Base-by-base conservation (phyloP, 2,797 vertebrate genomes). In the Propithecus perrieri region DNA sequence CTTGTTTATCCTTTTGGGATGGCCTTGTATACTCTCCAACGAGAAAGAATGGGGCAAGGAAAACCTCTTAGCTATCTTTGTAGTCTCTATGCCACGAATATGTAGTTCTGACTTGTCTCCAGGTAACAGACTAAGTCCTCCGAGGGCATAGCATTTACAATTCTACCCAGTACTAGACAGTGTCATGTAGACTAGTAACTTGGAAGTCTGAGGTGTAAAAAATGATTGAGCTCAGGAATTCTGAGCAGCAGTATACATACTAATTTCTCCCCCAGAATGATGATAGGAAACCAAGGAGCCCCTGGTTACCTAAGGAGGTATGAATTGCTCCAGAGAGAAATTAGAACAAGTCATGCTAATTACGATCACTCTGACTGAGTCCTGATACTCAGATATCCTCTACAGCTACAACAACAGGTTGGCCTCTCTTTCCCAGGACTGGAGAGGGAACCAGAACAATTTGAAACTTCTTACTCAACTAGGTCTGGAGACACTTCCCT, bases 381-480 rank as follows among this genome's bases (percentile, higher is more conserved):
- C 69, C 46, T n/a, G 22, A 9, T 92, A 75, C 46, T 91, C 22
- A 41, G 50, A 46, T 50, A 5, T 57, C 5, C 81, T 89, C 43
- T 96, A 24, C n/a, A 86, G 59, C 50, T 85, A 76, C 41, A 87
- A 79, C 33, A 78, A 65, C 48, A 95, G 94, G 41, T 22, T 89
- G 6, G 53, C 63, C 79, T 94, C n/a, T 83, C 30, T 89, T 78
- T 90, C 84, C 71, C 38, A 84, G 59, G 14, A 59, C 75, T 94
- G 20, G 50, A 93, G 53, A 93, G 85, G 84, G 94, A 96, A 96
- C 13, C 35, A 67, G 75, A 96, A 85, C 17, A 75, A 41, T 57
- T 91, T 96, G 85, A 84, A 86, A 94, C 61, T 95, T 97, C 46
- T 94, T 93, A 80, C 30, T 95, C 43, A 79, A 50, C 48, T 95